phyloP scores from a whole-genome alignment of 2,888 invertebrate species.

The Altica lythri region DNA sequence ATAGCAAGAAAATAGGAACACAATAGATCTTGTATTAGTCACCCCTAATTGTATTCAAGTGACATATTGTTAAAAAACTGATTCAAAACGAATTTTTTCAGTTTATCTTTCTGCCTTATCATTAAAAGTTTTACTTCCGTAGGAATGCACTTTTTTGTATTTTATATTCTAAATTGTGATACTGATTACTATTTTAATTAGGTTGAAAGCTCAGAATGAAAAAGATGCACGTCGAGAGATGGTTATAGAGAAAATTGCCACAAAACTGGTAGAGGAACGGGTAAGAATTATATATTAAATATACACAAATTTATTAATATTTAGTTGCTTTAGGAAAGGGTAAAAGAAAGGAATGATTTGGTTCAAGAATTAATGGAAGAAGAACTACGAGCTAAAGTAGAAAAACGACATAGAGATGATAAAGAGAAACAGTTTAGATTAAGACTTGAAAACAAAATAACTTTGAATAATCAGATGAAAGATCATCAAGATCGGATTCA shows the following conservation, averaged over 20 bases:
- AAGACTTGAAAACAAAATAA: slow-evolving; percentile 51
- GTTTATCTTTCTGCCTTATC: no score
- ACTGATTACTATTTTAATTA: slow-evolving; percentile 38
- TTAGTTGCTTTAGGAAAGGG: slow-evolving; percentile 40
- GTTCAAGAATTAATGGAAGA: slow-evolving; percentile 60
- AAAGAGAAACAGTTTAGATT: slow-evolving; percentile 54
- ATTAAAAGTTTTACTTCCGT: no score
- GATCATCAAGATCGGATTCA: slow-evolving; percentile 45
- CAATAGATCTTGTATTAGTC: no score
- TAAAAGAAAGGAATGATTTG: slow-evolving; percentile 56
- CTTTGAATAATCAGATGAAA: slow-evolving; percentile 50
- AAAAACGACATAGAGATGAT: slow-evolving; percentile 54
- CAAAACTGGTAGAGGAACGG: slow-evolving; percentile 48
- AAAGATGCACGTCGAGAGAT: slow-evolving; percentile 47
- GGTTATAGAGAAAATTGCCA: slow-evolving; percentile 49
- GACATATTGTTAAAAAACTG: no score
- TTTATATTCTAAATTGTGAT: neutral
- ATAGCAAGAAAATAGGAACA: no score
- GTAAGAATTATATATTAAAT: slow-evolving; percentile 44
- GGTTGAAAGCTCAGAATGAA: slow-evolving; percentile 43
- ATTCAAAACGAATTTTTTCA: no score
- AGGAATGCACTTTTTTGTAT: neutral
- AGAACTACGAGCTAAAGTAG: slow-evolving; percentile 59
- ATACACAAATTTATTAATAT: neutral
- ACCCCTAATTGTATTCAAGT: no score